A percentile compares a stretch with the other conserved stretches of the same genome.
Conservation (phyloP, 2,797 vertebrate species). For the Melanotaenia boesemani region DNA sequence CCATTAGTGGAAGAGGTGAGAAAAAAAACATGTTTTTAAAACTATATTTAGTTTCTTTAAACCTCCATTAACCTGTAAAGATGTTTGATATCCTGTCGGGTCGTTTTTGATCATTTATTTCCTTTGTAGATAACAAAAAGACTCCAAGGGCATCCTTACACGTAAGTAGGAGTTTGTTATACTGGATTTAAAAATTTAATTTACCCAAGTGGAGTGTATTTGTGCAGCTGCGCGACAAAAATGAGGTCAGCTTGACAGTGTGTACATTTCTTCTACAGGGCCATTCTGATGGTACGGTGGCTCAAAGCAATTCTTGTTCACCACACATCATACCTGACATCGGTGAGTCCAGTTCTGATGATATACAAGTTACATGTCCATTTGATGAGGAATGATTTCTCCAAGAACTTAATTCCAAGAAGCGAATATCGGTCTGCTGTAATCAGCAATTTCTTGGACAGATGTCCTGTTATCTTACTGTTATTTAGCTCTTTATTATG, state of each 20-base stretch:
- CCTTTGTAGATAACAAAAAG: slow-evolving; percentile 88
- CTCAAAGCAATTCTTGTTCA: slow-evolving; percentile 91
- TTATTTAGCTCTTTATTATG: too few species aligned
- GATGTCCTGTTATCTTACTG: too few species aligned
- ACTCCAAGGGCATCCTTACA: slow-evolving; percentile 92
- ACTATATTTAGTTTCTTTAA: not conserved
- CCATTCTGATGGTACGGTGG: slow-evolving; percentile 93
- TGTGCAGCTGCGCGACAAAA: not conserved
- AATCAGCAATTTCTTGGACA: too few species aligned
- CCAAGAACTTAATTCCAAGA: too few species aligned
- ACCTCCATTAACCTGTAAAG: not conserved
- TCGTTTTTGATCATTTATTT: slow-evolving; percentile 22
- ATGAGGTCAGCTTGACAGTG: not conserved
- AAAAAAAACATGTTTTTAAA: not conserved
- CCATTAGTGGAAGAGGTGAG: slow-evolving; percentile 93
- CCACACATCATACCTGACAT: slow-evolving; percentile 95
- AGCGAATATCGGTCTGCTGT: too few species aligned
- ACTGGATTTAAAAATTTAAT: not conserved
- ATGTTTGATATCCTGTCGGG: not conserved
- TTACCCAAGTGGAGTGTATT: not conserved
- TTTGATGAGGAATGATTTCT: too few species aligned
- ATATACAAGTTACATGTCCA: not conserved
- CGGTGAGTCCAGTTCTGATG: slow-evolving; percentile 84
- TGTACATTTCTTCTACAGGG: slow-evolving; percentile 79
- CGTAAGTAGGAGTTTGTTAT: slow-evolving; percentile 80